Evolutionary conservation across 2,888 invertebrate genomes (phyloP).

Genomic region (Pollenia griseotomentosa): DNA sequence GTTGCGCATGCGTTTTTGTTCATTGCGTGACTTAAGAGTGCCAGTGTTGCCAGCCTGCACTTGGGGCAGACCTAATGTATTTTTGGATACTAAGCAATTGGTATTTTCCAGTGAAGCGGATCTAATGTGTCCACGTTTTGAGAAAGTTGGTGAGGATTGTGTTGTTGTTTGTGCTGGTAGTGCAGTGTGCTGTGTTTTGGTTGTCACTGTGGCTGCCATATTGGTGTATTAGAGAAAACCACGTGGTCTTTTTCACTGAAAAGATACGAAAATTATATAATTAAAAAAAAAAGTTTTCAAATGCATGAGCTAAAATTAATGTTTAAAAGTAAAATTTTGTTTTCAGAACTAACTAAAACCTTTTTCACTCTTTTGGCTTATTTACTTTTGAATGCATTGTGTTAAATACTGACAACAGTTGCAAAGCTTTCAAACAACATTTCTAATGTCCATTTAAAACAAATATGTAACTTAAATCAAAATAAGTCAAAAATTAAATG

Average conservation of each 20-base stretch:
- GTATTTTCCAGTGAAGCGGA: constrained; percentile 83
- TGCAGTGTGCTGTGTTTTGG: constrained; percentile 44
- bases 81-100: constrained; percentile 78
- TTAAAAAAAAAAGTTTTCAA: neutral
- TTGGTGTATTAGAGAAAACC: neutral
- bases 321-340: too few relatives aligned
- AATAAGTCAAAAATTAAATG: too few relatives aligned
- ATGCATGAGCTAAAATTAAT: too few relatives aligned
- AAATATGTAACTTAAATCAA: too few relatives aligned
- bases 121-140: constrained; percentile 82
- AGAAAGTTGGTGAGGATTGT: constrained; percentile 51
- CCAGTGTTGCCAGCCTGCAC: constrained; percentile 78
- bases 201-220: constrained; percentile 61
- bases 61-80: constrained; percentile 80
- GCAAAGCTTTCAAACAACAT: too few relatives aligned
- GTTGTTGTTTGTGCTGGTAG: constrained; percentile 28
- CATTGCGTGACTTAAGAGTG: constrained; percentile 83
- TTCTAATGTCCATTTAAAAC: too few relatives aligned
- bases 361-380: too few relatives aligned
- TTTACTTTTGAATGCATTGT: too few relatives aligned
- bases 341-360: too few relatives aligned
- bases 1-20: constrained; percentile 82
- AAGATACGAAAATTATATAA: neutral
- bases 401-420: too few relatives aligned
- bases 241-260: neutral